These are phyloP conservation scores for Adelosebastes latens DNA, from an alignment of 2,797 vertebrate genomes.

Conservation along the genomic window DNA sequence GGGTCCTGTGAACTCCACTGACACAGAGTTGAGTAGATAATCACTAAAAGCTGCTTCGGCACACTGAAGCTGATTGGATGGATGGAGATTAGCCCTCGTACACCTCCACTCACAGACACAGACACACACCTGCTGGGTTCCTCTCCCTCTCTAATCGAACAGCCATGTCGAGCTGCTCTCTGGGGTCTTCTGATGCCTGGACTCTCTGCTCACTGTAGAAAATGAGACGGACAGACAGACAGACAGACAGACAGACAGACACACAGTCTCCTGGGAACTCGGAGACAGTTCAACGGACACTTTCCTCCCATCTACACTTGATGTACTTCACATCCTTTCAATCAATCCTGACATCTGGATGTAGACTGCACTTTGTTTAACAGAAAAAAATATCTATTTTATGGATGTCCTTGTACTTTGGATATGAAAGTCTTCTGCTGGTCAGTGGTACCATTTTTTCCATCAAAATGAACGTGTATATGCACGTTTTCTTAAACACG, in stretches of 20 bases:
- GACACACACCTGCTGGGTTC: conserved; percentile 40
- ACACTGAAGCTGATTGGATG: conserved; percentile 1
- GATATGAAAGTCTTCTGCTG: background rate
- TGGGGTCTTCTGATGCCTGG: conserved; percentile 7
- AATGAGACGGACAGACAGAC: background rate
- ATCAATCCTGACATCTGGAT: background rate
- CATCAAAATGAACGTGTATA: background rate
- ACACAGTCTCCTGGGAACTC: conserved; percentile 11
- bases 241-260: background rate
- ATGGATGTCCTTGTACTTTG: background rate
- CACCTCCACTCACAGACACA: conserved; percentile 13
- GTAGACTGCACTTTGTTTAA: background rate
- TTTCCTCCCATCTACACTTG: background rate
- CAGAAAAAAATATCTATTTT: background rate
- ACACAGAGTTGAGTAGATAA: background rate
- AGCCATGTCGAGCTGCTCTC: conserved; percentile 16
- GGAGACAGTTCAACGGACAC: conserved; percentile 8
- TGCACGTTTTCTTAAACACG: background rate
- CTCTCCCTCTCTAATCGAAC: conserved; percentile 31
- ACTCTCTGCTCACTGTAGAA: conserved; percentile 12
- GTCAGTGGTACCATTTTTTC: background rate
- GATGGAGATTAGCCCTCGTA: conserved; percentile 10
- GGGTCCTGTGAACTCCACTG: background rate
- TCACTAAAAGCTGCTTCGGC: conserved; percentile 14
- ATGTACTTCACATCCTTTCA: background rate